Conservation (phyloP, 64 coral and sea anemone species). For the Montipora capricornis region DNA sequence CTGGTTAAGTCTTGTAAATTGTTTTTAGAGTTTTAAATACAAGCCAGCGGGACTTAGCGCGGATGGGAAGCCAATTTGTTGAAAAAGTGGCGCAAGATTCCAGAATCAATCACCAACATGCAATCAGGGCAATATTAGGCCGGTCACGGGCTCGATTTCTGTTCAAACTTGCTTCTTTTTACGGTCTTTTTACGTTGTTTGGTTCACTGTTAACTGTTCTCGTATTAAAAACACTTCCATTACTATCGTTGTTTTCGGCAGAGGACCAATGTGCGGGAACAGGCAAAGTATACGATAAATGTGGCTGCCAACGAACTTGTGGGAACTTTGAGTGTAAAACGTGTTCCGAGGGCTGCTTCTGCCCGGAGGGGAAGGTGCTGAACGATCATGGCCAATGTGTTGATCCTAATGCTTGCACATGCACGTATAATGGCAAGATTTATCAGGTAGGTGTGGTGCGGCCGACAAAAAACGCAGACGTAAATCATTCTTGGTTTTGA, state of each 20-base stretch:
- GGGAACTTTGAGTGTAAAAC: not conserved
- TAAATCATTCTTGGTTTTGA: too few relatives aligned
- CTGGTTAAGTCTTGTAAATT: too few relatives aligned
- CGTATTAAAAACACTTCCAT: not conserved
- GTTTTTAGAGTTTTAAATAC: too few relatives aligned
- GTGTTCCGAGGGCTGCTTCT: constrained; percentile 82
- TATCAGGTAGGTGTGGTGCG: constrained; percentile 44
- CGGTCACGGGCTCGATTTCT: too few relatives aligned
- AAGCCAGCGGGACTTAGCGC: too few relatives aligned
- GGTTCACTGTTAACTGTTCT: too few relatives aligned
- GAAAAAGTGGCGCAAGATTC: too few relatives aligned
- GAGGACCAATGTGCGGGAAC: constrained; percentile 85
- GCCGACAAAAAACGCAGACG: not conserved
- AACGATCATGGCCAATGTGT: constrained; percentile 47
- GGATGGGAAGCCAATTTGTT: too few relatives aligned
- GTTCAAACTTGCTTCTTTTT: too few relatives aligned
- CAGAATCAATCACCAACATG: too few relatives aligned
- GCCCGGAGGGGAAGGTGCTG: constrained; percentile 10
- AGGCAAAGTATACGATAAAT: constrained; percentile 59
- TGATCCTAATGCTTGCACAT: constrained; percentile 10
- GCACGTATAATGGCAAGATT: constrained; percentile 29
- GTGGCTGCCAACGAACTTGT: constrained; percentile 78
- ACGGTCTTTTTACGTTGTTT: too few relatives aligned
- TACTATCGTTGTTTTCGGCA: not conserved
- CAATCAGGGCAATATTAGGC: too few relatives aligned